Percentiles rank a stretch among this genome's conserved stretches.
phyloP scores from a whole-genome alignment of 2,888 invertebrate genomes.

The Acholoe squamosa region DNA sequence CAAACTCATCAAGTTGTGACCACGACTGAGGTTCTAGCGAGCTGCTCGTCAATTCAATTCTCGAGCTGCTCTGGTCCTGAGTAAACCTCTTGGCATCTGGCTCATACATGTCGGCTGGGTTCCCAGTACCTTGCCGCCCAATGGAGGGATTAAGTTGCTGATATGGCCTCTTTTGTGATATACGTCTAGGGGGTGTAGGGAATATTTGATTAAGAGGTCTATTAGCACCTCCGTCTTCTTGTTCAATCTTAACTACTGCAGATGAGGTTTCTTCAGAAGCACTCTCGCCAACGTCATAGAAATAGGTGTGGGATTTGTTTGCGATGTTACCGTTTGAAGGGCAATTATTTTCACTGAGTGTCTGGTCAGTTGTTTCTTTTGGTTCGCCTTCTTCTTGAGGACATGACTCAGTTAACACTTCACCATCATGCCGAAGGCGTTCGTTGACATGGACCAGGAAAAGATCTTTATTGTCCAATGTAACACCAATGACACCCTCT shows the following conservation, averaged over 20 bases:
- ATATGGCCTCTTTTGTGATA: neutral
- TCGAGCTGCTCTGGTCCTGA: neutral
- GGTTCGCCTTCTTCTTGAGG: neutral
- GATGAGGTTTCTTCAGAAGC: neutral
- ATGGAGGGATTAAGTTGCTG: neutral
- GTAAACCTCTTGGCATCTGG: neutral
- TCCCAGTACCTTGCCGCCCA: neutral
- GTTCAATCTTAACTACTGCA: neutral
- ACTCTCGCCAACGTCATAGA: neutral
- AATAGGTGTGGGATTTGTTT: neutral
- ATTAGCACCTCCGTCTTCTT: neutral
- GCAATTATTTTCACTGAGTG: neutral
- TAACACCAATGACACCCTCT: constrained; percentile 6
- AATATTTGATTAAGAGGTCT: neutral
- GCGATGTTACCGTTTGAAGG: neutral
- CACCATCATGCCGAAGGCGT: neutral
- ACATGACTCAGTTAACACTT: neutral
- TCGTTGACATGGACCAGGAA: constrained; percentile 9
- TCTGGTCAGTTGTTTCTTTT: neutral
- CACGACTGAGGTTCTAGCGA: neutral
- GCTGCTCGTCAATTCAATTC: neutral
- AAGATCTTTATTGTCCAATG: neutral
- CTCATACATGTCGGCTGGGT: neutral
- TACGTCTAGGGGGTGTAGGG: neutral
- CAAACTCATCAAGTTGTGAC: constrained; percentile 14